Conservation (phyloP, 1,140 invertebrate genomes). For the Drosophila tsacasi region DNA sequence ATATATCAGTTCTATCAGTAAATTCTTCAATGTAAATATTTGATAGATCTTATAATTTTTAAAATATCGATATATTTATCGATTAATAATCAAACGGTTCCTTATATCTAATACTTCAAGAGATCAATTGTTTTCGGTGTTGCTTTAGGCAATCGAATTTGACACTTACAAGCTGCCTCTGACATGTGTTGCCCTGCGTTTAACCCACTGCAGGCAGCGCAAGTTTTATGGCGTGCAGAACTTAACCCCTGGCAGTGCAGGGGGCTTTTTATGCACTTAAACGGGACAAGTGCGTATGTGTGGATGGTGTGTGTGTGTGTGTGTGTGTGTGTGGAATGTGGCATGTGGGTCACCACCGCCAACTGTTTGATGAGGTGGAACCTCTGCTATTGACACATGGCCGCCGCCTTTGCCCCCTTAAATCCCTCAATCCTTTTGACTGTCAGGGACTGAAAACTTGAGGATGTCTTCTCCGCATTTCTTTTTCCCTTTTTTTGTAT, state of each 20-base stretch:
- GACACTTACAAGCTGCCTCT: constrained; percentile 60
- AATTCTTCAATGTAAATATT: too few relatives aligned
- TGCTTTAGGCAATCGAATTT: constrained; percentile 50
- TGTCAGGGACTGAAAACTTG: constrained; percentile 28
- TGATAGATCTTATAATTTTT: too few relatives aligned
- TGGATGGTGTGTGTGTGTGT: neutral
- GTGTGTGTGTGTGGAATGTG: constrained; percentile 5
- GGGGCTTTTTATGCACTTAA: constrained; percentile 52
- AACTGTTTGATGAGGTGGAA: constrained; percentile 57
- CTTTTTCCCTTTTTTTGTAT: neutral
- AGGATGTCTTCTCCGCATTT: constrained; percentile 7
- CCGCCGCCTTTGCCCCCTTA: neutral
- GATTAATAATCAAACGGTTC: neutral
- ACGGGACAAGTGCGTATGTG: constrained; percentile 32
- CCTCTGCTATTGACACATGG: constrained; percentile 49
- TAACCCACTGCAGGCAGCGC: constrained; percentile 28
- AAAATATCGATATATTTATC: neutral
- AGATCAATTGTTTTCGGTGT: neutral
- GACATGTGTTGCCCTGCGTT: constrained; percentile 56
- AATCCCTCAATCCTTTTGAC: constrained; percentile 9
- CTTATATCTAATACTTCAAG: neutral
- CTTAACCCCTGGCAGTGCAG: constrained; percentile 31
- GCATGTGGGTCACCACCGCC: constrained; percentile 56
- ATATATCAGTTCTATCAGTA: too few relatives aligned
- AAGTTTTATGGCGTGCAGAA: constrained; percentile 26